Base-by-base conservation (phyloP, 2,797 vertebrate species). In the Channa striata region DNA sequence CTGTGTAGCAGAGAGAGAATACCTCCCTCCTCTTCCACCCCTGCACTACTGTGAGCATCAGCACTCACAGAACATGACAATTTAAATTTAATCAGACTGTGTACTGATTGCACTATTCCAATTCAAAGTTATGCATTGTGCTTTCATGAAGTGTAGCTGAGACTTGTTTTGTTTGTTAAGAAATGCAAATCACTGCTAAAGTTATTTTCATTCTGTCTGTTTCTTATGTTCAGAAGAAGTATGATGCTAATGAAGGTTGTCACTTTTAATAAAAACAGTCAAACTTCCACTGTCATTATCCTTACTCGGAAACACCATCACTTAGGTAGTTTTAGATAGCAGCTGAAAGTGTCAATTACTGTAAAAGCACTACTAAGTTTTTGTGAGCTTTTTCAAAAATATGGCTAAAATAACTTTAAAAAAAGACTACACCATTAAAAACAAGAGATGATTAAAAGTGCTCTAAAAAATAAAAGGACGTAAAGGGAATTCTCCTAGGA, bases 381-480 rank as follows among this genome's bases (percentile, higher is more conserved):
- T 59, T 53, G 37, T 39, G 44, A 49, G 51, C 25, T 54, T 51
- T 60, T 61, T 17, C 19, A 44, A 51, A 64, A 66, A 60, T 13
- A 37, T 23, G 12, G 2, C n/a, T 57, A 0, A 43, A 48, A 51
- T 39, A 5, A 5, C 53, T 34, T 33, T 13, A 50, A 33, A 5
- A 44, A 19, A 48, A 12, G 14, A 78, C 48, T 65, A 0, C 63
- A 50, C 69, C 51, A 68, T 82, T 77, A 30, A 70, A 74, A 70
- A 63, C 65, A 59, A 52, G 46, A 58, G 52, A 60, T 70, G 72
- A 75, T 80, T 43, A 59, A 74, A 59, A 70, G 64, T 51, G 34
- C 25, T 49, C 50, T 64, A 68, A 51, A 60, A 72, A 68, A 74
- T 44, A 39, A 72, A 74, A 64, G 58, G 42, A 78, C 58, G 74